phyloP scores from a whole-genome alignment of 1,140 invertebrate genomes.

The Helicoverpa armigera region DNA sequence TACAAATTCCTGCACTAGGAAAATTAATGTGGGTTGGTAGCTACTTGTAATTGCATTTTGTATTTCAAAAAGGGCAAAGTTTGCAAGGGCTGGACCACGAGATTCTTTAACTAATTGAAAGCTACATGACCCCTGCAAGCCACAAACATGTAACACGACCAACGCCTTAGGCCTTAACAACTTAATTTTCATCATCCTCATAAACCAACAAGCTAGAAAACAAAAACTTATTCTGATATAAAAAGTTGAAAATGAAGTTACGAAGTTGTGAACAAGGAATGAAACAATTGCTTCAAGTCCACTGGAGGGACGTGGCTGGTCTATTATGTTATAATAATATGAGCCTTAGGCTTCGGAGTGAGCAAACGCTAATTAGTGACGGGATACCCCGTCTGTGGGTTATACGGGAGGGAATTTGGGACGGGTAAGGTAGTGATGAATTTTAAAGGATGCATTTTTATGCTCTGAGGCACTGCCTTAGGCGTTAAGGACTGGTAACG shows the following conservation, averaged over 20 bases:
- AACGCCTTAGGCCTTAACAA: too few relatives aligned
- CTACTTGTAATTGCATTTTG: too few relatives aligned
- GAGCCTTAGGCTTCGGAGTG: slow-evolving; percentile 28
- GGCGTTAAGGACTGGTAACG: too few relatives aligned
- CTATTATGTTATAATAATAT: slow-evolving; percentile 36
- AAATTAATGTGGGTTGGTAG: too few relatives aligned
- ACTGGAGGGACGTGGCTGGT: slow-evolving; percentile 4
- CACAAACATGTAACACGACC: too few relatives aligned
- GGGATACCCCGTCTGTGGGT: neutral
- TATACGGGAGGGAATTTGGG: neutral
- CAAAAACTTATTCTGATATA: neutral
- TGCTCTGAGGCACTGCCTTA: too few relatives aligned
- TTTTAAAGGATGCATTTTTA: neutral
- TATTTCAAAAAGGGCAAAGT: too few relatives aligned
- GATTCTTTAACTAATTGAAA: too few relatives aligned
- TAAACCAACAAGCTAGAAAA: neutral
- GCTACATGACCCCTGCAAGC: too few relatives aligned
- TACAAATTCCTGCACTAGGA: too few relatives aligned
- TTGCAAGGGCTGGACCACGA: too few relatives aligned
- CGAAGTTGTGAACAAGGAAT: slow-evolving; percentile 37
- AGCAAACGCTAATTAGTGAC: slow-evolving; percentile 40
- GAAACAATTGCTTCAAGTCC: slow-evolving; percentile 42
- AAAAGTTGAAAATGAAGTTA: slow-evolving; percentile 19
- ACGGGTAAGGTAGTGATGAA: neutral
- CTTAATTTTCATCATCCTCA: neutral